Percentiles rank a stretch among this genome's conserved stretches.
These are phyloP conservation scores for Conus ventricosus DNA, from an alignment of 1,140 invertebrate species.

Conservation along the genomic window DNA sequence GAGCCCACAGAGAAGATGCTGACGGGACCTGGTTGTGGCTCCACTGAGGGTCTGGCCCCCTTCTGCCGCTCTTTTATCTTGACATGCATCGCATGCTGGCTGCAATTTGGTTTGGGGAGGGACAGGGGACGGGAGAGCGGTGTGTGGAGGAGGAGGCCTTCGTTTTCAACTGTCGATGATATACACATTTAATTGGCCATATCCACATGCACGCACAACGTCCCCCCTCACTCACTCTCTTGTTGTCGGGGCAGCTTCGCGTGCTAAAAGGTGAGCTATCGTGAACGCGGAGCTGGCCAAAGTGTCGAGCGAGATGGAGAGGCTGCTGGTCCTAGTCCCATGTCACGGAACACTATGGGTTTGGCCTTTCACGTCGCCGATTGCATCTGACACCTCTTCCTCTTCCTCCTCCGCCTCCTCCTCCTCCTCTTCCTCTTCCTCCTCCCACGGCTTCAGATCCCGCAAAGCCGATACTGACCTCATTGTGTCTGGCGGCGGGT, in stretches of 20 bases:
- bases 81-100: slow-evolving; percentile 31
- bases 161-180: slow-evolving; percentile 37
- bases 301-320: slow-evolving; percentile 18
- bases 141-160: slow-evolving; percentile 6
- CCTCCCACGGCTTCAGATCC: neutral
- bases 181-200: slow-evolving; percentile 40
- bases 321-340: neutral
- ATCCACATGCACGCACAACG: slow-evolving; percentile 34
- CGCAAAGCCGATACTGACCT: neutral
- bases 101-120: slow-evolving; percentile 27
- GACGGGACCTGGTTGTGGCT: neutral
- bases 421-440: neutral
- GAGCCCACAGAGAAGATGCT: neutral
- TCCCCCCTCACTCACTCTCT: neutral
- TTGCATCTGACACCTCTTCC: neutral
- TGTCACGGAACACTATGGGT: neutral
- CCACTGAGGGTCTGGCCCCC: neutral
- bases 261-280: slow-evolving; percentile 14
- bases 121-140: no score
- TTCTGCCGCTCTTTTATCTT: slow-evolving; percentile 26
- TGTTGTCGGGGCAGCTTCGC: neutral
- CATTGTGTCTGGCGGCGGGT: neutral
- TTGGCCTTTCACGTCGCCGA: neutral
- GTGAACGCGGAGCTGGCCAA: neutral
- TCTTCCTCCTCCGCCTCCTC: no score